A percentile compares a stretch with the other conserved stretches of the same genome.
These are phyloP conservation scores for Meganola albula DNA, from an alignment of 2,888 invertebrate species.

Conservation along the genomic window DNA sequence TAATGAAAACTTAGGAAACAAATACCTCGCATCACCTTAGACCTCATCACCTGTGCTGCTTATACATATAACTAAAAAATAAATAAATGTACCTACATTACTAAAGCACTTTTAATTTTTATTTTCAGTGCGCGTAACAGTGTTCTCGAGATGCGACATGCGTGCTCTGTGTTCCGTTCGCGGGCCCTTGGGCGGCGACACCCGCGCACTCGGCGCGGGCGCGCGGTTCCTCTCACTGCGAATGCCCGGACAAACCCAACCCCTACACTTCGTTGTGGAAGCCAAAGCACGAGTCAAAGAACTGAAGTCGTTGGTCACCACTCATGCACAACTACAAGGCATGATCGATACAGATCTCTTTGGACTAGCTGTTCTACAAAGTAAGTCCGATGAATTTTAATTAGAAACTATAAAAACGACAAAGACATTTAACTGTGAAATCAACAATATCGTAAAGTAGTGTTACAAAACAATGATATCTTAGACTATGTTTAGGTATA, in stretches of 20 bases:
- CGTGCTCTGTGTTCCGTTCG: constrained; percentile 89
- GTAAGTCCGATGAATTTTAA: constrained; percentile 74
- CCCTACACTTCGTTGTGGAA: constrained; percentile 79
- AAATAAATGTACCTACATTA: too few species aligned
- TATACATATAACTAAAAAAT: too few species aligned
- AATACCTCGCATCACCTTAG: too few species aligned
- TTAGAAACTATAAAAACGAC: too few species aligned
- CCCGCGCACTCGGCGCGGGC: constrained; percentile 80
- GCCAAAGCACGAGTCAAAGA: constrained; percentile 91
- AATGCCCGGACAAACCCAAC: constrained; percentile 76
- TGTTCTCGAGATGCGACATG: constrained; percentile 80
- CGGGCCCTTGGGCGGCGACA: constrained; percentile 88
- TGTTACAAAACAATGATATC: constrained; percentile 36
- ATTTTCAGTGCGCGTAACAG: constrained; percentile 70
- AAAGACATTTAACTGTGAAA: too few species aligned
- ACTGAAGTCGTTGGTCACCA: constrained; percentile 87
- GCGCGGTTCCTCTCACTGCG: constrained; percentile 82
- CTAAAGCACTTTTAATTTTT: constrained; percentile 21
- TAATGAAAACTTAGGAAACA: too few species aligned
- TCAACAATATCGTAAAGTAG: neutral
- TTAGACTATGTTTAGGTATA: too few species aligned
- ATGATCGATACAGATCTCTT: constrained; percentile 91
- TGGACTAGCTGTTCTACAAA: constrained; percentile 89
- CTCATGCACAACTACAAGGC: constrained; percentile 88
- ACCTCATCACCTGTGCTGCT: too few species aligned